Conservation (phyloP, 2,797 vertebrate species). For the Apogon hyalosoma region DNA sequence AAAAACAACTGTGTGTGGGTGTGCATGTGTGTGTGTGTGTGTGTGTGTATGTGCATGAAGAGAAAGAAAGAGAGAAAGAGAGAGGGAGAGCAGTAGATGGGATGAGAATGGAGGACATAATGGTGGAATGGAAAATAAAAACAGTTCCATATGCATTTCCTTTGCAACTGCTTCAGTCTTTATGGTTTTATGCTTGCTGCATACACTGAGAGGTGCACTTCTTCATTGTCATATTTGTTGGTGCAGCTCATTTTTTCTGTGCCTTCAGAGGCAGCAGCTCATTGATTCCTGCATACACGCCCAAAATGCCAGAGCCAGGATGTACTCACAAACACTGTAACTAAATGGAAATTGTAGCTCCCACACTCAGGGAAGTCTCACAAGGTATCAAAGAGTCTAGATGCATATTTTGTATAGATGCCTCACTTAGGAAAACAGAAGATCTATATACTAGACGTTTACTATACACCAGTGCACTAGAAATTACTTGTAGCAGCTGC, state of each 20-base stretch:
- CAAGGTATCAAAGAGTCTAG: slow-evolving; percentile 49
- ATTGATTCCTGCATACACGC: slow-evolving; percentile 82
- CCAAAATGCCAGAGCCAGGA: slow-evolving; percentile 74
- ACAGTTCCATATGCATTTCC: slow-evolving; percentile 82
- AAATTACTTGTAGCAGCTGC: slow-evolving; percentile 23
- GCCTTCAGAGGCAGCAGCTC: slow-evolving; percentile 84
- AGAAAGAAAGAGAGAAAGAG: slow-evolving; percentile 28
- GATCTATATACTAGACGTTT: neutral
- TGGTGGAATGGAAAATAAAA: slow-evolving; percentile 79
- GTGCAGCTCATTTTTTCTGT: slow-evolving; percentile 84
- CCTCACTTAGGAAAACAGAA: slow-evolving; percentile 20
- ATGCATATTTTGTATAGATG: slow-evolving; percentile 40
- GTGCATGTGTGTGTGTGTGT: slow-evolving; percentile 37
- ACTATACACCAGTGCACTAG: neutral
- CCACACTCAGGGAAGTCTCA: slow-evolving; percentile 23
- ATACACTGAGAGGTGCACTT: slow-evolving; percentile 83
- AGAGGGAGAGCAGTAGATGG: slow-evolving; percentile 62
- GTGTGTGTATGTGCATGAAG: slow-evolving; percentile 3
- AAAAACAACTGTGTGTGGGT: slow-evolving; percentile 79
- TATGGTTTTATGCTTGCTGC: slow-evolving; percentile 83
- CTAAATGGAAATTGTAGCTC: slow-evolving; percentile 63
- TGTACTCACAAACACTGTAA: slow-evolving; percentile 61
- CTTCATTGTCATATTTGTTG: slow-evolving; percentile 89
- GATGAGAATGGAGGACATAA: slow-evolving; percentile 78
- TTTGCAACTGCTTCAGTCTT: slow-evolving; percentile 68